These are phyloP conservation scores for Argyra leucocephala DNA, from an alignment of 2,888 invertebrate genomes.

Conservation along the genomic window DNA sequence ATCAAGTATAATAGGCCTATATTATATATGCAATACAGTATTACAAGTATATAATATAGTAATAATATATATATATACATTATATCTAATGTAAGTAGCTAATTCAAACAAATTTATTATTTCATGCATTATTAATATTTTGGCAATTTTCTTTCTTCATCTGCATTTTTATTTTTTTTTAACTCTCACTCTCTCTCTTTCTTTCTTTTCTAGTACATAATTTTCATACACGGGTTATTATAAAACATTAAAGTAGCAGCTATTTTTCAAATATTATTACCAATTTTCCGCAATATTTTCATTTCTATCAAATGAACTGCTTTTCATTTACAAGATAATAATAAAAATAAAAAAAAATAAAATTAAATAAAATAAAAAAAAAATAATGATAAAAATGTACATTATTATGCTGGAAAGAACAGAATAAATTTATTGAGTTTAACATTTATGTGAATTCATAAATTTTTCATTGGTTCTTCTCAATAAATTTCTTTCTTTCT, in stretches of 20 bases:
- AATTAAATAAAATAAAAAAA: not conserved
- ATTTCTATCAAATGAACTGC: conserved; percentile 3
- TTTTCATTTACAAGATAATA: conserved; percentile 1
- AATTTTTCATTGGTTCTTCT: not conserved
- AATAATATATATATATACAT: too few species aligned
- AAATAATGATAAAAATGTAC: not conserved
- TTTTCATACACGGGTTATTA: not conserved
- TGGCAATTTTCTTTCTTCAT: not conserved
- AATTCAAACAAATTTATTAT: conserved; percentile 2
- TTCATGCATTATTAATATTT: conserved; percentile 6
- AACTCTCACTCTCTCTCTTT: not conserved
- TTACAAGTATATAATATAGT: too few species aligned
- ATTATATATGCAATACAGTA: too few species aligned
- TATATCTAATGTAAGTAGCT: not conserved
- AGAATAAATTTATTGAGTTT: not conserved
- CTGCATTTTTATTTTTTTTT: not conserved
- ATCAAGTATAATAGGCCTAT: too few species aligned
- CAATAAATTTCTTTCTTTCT: not conserved
- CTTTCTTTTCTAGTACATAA: not conserved
- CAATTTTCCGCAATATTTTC: conserved; percentile 6
- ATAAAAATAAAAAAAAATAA: not conserved
- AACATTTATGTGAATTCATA: conserved; percentile 3
- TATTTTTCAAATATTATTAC: conserved; percentile 3
- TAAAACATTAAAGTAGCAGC: not conserved
- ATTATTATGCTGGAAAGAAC: not conserved